A percentile compares a stretch with the other conserved stretches of the same genome.
These are phyloP conservation scores for Champsocephalus esox DNA, from an alignment of 2,797 vertebrate species.

Conservation along the genomic window DNA sequence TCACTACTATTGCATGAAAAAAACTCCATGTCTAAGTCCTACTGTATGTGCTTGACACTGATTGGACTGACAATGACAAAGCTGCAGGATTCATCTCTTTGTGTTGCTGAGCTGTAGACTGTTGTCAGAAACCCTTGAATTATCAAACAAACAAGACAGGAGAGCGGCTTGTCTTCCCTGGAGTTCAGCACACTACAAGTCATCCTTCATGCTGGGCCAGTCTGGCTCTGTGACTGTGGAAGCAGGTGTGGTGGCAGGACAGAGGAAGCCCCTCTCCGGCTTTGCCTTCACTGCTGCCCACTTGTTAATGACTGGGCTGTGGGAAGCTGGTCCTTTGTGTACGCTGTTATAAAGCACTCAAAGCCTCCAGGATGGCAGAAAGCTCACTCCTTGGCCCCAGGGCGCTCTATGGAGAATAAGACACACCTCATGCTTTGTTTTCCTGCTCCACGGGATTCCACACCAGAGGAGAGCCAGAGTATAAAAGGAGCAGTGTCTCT, in stretches of 20 bases:
- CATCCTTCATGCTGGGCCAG: constrained; percentile 81
- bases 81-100: constrained; percentile 51
- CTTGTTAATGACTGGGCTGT: constrained; percentile 83
- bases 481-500: constrained; percentile 50
- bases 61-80: constrained; percentile 50
- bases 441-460: constrained; percentile 74
- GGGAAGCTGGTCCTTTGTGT: constrained; percentile 80
- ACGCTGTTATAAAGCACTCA: constrained; percentile 86
- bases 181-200: constrained; percentile 75
- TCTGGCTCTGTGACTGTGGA: constrained; percentile 68
- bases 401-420: constrained; percentile 79
- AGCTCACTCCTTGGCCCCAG: constrained; percentile 82
- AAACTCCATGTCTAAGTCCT: background rate
- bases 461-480: constrained; percentile 50
- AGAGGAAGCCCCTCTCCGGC: constrained; percentile 74
- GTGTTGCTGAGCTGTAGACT: constrained; percentile 61
- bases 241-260: constrained; percentile 82
- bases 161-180: constrained; percentile 71
- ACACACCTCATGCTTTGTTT: constrained; percentile 83
- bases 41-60: constrained; percentile 13
- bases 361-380: constrained; percentile 85
- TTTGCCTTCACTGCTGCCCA: constrained; percentile 76
- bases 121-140: constrained; percentile 80
- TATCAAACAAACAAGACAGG: constrained; percentile 83
- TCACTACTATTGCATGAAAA: constrained; percentile 4